Base-by-base conservation (phyloP, 2,113 vertebrate genomes). In the Myotis yumanensis region DNA sequence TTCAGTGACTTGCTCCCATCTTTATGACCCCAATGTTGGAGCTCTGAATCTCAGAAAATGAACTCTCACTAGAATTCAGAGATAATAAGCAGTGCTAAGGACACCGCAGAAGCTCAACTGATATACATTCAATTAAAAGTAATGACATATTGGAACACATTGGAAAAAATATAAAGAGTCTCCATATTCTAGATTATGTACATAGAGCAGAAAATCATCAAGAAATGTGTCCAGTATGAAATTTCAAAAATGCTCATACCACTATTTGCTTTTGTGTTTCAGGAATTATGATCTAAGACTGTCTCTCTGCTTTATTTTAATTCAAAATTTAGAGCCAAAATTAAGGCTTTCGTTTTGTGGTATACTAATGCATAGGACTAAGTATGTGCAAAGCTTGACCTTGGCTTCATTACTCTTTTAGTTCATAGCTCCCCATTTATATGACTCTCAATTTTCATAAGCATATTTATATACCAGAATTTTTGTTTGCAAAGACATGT, bases 11-110 rank as follows among this genome's bases (percentile, higher is more conserved):
- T 30, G 40, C 11, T 75, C 2, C 59, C 66, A 0, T 64, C 57
- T 43, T 90, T 40, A 80, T 66, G 28, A 59, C 43, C 12, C 11
- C 8, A 32, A 88, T 54, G 5, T 30, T 15, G 51, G 12, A 93
- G 4, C 35, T 96, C 48, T 91, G 20, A 83, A 64, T 76, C 54
- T 94, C 28, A 82, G 79, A 85, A 93, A 77, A 85, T 11, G 15
- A 3, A 52, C 9, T 11, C 25, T 73, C 10, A 14, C 11, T 71
- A 40, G 5, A 11, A 30, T 43, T 71, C 11, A 95, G 18, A 93
- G n/a, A 17, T 69, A 52, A 4, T 35, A 73, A 8, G 4, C 17
- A 7, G 25, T 37, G 16, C 12, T 46, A 30, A 66, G 40, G 52
- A 57, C 14, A 40, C 20, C 1, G 3, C n/a, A 46, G 15, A 22